Conservation (phyloP, 1,140 invertebrate genomes). For the Drosophila sproati region DNA sequence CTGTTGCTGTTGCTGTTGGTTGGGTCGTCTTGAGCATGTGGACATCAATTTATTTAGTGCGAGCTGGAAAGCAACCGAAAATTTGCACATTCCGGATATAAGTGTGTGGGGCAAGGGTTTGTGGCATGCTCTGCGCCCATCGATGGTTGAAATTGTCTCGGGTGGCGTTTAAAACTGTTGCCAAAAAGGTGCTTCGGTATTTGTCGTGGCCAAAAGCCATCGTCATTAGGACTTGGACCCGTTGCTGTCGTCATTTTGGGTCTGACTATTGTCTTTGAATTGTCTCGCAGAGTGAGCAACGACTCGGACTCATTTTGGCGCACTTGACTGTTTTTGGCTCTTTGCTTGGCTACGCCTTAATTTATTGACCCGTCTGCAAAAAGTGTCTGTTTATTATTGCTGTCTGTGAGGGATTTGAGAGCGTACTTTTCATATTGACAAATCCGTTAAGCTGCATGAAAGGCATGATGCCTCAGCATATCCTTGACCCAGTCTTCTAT, state of each 20-base stretch:
- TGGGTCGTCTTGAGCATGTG: slow-evolving; percentile 60
- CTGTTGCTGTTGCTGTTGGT: slow-evolving; percentile 4
- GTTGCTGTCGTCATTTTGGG: not conserved
- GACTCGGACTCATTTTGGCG: not conserved
- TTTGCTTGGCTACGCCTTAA: not conserved
- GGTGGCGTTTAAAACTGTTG: slow-evolving; percentile 27
- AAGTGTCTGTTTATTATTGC: not conserved
- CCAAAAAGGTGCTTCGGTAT: slow-evolving; percentile 53
- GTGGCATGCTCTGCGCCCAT: slow-evolving; percentile 15
- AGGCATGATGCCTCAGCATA: not conserved
- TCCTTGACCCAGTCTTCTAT: slow-evolving; percentile 9
- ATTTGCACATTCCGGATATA: slow-evolving; percentile 62
- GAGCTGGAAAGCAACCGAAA: slow-evolving; percentile 45
- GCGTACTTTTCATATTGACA: too few relatives aligned
- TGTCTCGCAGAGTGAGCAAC: not conserved
- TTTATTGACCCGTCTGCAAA: slow-evolving; percentile 5
- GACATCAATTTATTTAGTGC: slow-evolving; percentile 77
- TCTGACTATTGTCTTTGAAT: not conserved
- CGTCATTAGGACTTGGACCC: slow-evolving; percentile 26
- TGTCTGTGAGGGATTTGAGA: not conserved
- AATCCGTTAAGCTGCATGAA: not conserved
- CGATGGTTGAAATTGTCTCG: slow-evolving; percentile 42
- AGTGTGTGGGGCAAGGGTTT: not conserved
- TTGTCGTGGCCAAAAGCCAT: slow-evolving; percentile 35
- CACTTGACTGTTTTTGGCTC: slow-evolving; percentile 8